phyloP scores from a whole-genome alignment of 2,888 invertebrate genomes.

The Scelioninae gen. 2 region DNA sequence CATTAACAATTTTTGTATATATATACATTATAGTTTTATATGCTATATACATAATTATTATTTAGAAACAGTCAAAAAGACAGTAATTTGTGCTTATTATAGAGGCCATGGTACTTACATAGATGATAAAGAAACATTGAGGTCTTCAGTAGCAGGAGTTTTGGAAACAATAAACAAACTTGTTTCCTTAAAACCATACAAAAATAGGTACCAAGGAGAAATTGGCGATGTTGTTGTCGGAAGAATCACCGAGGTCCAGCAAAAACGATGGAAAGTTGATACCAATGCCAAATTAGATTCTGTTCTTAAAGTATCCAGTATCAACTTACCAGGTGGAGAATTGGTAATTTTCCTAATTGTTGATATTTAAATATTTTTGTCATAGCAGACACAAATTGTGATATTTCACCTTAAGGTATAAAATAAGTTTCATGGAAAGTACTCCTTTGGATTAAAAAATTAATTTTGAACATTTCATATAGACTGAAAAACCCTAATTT shows the following conservation, averaged over 20 bases:
- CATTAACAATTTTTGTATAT: background rate
- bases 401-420: no score
- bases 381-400: no score
- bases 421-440: no score
- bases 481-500: no score
- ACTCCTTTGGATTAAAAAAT: no score
- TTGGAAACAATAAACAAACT: slow-evolving; percentile 96
- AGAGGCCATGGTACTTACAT: slow-evolving; percentile 98
- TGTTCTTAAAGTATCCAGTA: slow-evolving; percentile 90
- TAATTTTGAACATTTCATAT: no score
- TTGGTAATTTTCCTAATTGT: slow-evolving; percentile 84
- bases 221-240: slow-evolving; percentile 98
- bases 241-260: slow-evolving; percentile 94
- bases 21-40: background rate
- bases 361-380: no score
- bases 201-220: slow-evolving; percentile 93
- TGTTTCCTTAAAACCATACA: slow-evolving; percentile 92
- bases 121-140: slow-evolving; percentile 85
- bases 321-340: slow-evolving; percentile 98
- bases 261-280: slow-evolving; percentile 96
- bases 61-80: no score
- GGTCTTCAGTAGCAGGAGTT: slow-evolving; percentile 95
- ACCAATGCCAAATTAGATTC: slow-evolving; percentile 94
- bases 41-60: background rate
- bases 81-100: slow-evolving; percentile 9